A percentile compares a stretch with the other conserved stretches of the same genome.
Conservation (phyloP, 2,113 vertebrate genomes). For the Plectropomus leopardus region DNA sequence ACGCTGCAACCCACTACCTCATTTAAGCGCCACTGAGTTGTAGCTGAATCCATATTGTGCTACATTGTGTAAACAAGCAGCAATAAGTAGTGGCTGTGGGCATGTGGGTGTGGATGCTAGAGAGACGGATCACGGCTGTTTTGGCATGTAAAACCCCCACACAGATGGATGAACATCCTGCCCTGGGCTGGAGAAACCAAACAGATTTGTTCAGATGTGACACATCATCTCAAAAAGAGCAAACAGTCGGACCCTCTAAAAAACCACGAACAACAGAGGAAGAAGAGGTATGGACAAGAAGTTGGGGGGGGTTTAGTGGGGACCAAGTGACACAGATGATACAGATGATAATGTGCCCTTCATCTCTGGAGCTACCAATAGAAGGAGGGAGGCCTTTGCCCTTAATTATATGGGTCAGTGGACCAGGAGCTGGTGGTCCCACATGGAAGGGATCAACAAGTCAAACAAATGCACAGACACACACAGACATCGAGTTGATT, state of each 20-base stretch:
- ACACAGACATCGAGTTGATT: conserved; percentile 46
- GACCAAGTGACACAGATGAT: conserved; percentile 58
- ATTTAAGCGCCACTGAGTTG: conserved; percentile 43
- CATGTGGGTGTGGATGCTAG: conserved; percentile 51
- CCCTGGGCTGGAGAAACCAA: conserved; percentile 45
- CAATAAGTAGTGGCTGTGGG: conserved; percentile 48
- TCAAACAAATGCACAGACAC: conserved; percentile 68
- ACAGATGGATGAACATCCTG: conserved; percentile 68
- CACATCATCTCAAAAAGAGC: conserved; percentile 42
- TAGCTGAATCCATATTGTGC: conserved; percentile 46
- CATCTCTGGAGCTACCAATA: conserved; percentile 53
- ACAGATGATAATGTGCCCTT: conserved; percentile 69
- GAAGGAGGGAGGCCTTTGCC: conserved; percentile 64
- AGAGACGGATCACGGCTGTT: conserved; percentile 55
- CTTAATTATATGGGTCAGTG: conserved; percentile 77
- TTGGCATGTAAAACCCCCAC: conserved; percentile 67
- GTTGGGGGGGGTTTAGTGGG: background rate
- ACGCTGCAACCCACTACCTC: conserved; percentile 21
- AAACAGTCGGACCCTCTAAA: conserved; percentile 24
- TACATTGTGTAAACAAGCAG: conserved; percentile 50
- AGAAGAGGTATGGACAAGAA: background rate
- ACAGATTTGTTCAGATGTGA: conserved; percentile 59
- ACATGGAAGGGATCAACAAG: conserved; percentile 68
- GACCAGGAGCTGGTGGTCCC: conserved; percentile 63
- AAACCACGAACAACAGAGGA: background rate